Base-by-base conservation (phyloP, 1,140 invertebrate species). In the Drosophila miranda region DNA sequence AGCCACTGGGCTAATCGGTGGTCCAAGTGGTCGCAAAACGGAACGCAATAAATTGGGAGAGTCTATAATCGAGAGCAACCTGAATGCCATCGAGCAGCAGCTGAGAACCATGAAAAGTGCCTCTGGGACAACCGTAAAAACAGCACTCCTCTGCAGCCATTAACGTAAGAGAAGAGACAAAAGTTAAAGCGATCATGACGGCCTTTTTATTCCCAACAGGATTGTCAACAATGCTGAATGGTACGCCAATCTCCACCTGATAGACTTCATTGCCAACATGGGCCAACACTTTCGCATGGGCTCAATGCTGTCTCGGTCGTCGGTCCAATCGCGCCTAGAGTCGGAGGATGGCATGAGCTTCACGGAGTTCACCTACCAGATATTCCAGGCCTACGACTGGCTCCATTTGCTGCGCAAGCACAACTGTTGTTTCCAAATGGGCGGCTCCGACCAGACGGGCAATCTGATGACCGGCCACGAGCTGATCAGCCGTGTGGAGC, bases 351-450 rank as follows among this genome's bases (percentile, higher is more conserved):
- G 98, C 44, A 96, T 99, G 94, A 98, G 95, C 91, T 98, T 97
- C 84, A 95, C 97, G 2, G 99, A 99, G 92, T 99, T 99, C 90
- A 95, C 95, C 41, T 99, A 99, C 90, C 98, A 99, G 92, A 92
- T 98, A 64, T 98, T 99, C 89, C 99, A 99, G 93, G 95, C 97
- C 0, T 98, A 98, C 92, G 99, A 99, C 92, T 99, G 98, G 98
- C 90, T 97, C 11, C 93, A 98, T 91, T 93, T 99, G 42, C 93
- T 94, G 49, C 93, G 95, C 46, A 94, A 95, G 48, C 94, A 97
- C 89, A 93, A 96, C 23, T 99, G 98, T 91, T 92, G 91, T 59
- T 97, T 99, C 92, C 98, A 99, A 95, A 93, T 99, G 89, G 98
- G 98, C 49, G 98, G 98, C 21, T 95, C 94, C 89, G 98, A 99